A percentile compares a stretch with the other conserved stretches of the same genome.
Evolutionary conservation across 1,140 invertebrate species (phyloP).

Genomic region (Hypsibius dujardini): DNA sequence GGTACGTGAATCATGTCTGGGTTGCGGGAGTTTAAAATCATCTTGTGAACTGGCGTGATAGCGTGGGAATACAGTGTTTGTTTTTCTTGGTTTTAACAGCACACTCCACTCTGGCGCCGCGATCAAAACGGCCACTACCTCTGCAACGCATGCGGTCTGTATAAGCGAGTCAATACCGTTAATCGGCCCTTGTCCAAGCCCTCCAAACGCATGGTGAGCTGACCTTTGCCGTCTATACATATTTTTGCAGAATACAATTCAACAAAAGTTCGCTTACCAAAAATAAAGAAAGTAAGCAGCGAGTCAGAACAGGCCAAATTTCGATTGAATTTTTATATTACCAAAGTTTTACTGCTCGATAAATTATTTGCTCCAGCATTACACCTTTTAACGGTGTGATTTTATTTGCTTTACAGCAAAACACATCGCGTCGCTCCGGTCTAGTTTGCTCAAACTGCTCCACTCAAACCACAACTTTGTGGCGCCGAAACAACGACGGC

Average conservation of each 20-base stretch:
- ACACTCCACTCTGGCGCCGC: constrained; percentile 80
- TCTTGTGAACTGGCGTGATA: not conserved
- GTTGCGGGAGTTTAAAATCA: not conserved
- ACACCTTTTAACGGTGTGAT: too few species aligned
- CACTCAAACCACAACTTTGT: constrained; percentile 80
- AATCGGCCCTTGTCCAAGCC: constrained; percentile 57
- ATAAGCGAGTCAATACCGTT: constrained; percentile 65
- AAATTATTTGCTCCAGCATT: too few species aligned
- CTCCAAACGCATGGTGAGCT: constrained; percentile 39
- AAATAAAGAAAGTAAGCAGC: too few species aligned
- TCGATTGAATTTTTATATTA: too few species aligned
- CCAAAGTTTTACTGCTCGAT: too few species aligned
- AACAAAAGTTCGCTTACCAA: too few species aligned
- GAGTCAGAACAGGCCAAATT: too few species aligned
- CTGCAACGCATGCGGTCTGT: constrained; percentile 84
- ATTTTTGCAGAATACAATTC: too few species aligned
- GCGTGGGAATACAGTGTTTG: not conserved
- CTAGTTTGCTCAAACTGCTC: constrained; percentile 87
- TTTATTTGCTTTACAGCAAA: constrained; percentile 14
- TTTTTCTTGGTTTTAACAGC: not conserved
- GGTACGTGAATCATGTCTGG: not conserved
- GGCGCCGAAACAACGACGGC: constrained; percentile 86
- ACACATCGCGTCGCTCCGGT: constrained; percentile 55
- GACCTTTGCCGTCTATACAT: too few species aligned
- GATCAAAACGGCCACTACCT: constrained; percentile 93